These are phyloP conservation scores for Nerophis lumbriciformis DNA, from an alignment of 2,113 vertebrate species.

Conservation along the genomic window DNA sequence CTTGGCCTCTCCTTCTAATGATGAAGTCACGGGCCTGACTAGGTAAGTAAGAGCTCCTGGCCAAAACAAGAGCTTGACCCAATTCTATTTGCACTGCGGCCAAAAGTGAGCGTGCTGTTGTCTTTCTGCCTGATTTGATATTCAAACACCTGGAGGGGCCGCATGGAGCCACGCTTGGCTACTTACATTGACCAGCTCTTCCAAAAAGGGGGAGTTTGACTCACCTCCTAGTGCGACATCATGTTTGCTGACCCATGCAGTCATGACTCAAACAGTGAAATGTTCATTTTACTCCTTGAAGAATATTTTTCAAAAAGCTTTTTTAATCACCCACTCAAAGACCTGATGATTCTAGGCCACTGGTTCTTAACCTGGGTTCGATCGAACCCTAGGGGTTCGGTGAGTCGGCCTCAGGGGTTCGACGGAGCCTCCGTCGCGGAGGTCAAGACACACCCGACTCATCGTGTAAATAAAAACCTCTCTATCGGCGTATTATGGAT, in stretches of 20 bases:
- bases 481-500: too few relatives aligned
- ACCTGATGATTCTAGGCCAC: too few relatives aligned
- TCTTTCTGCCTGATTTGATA: conserved; percentile 39
- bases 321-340: not conserved
- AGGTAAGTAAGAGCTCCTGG: conserved; percentile 31
- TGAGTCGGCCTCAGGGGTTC: too few relatives aligned
- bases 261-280: not conserved
- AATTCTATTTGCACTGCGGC: conserved; percentile 35
- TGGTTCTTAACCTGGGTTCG: too few relatives aligned
- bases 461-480: too few relatives aligned
- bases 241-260: not conserved
- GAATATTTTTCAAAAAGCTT: not conserved
- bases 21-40: conserved; percentile 29
- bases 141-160: conserved; percentile 39
- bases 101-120: conserved; percentile 19
- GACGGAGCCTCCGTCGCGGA: too few relatives aligned
- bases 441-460: too few relatives aligned
- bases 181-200: conserved; percentile 14
- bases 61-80: conserved; percentile 37
- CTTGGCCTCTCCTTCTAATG: conserved; percentile 24
- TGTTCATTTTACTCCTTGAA: not conserved
- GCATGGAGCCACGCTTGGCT: conserved; percentile 12
- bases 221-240: conserved; percentile 5
- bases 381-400: too few relatives aligned
- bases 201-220: not conserved